Percentiles rank a stretch among this genome's conserved stretches.
Evolutionary conservation across 2,113 vertebrate genomes (phyloP).

Genomic region (Axis porcinus): DNA sequence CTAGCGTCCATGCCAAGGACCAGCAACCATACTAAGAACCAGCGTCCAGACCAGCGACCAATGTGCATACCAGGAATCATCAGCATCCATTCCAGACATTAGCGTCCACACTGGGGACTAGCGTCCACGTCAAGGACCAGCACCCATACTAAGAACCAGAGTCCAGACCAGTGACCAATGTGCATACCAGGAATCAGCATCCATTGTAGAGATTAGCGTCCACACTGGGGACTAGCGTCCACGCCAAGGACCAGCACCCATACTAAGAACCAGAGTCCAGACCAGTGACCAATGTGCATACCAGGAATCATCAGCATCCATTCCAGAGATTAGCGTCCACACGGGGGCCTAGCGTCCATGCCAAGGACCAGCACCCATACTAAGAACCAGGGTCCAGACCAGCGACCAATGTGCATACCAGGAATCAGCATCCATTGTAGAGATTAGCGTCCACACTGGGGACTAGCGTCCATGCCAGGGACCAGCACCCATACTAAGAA

Average conservation of each 20-base stretch:
- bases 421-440: fast-evolving
- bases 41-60: fast-evolving
- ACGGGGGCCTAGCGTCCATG: no score
- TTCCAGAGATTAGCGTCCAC: fast-evolving
- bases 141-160: fast-evolving
- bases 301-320: fast-evolving
- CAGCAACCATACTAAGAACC: fast-evolving
- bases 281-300: fast-evolving
- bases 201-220: fast-evolving
- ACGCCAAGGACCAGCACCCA: fast-evolving
- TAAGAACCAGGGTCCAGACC: fast-evolving
- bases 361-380: fast-evolving
- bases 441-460: no score
- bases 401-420: fast-evolving
- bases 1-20: fast-evolving
- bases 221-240: no score
- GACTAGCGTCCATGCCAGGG: fast-evolving
- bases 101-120: no score
- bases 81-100: fast-evolving
- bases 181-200: fast-evolving
- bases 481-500: fast-evolving
- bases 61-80: fast-evolving
- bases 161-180: fast-evolving
- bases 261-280: fast-evolving
- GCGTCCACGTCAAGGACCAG: no score